These are phyloP conservation scores for Leptoclinus maculatus DNA, from an alignment of 2,797 vertebrate species.

Conservation along the genomic window DNA sequence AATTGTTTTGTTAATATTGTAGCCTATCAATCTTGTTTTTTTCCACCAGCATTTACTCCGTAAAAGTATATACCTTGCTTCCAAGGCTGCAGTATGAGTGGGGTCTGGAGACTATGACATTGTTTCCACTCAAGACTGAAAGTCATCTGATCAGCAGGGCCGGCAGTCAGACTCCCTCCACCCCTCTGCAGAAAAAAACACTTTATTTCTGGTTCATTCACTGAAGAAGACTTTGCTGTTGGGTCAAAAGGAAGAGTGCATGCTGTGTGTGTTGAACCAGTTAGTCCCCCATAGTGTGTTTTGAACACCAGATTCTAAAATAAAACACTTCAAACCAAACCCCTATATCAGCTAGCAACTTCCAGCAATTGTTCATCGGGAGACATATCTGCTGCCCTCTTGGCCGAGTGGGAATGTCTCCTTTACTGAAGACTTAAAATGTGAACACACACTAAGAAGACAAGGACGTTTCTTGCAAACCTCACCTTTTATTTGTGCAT, in stretches of 20 bases:
- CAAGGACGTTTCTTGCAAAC: slow-evolving; percentile 8
- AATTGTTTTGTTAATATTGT: slow-evolving; percentile 11
- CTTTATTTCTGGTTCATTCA: slow-evolving; percentile 64
- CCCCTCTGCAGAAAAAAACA: slow-evolving; percentile 36
- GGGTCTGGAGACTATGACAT: slow-evolving; percentile 20
- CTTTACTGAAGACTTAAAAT: slow-evolving; percentile 52
- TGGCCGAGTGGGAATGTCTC: slow-evolving; percentile 66
- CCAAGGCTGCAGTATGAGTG: slow-evolving; percentile 7
- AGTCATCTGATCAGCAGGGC: slow-evolving; percentile 39
- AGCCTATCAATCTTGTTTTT: slow-evolving; percentile 8
- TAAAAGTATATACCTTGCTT: background rate
- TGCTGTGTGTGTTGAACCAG: slow-evolving; percentile 70
- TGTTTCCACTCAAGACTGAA: slow-evolving; percentile 43
- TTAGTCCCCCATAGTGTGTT: slow-evolving; percentile 72
- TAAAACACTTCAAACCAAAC: slow-evolving; percentile 77
- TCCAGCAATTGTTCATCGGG: slow-evolving; percentile 85
- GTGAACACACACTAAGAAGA: slow-evolving; percentile 38
- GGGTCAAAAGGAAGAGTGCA: slow-evolving; percentile 65
- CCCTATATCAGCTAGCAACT: slow-evolving; percentile 80
- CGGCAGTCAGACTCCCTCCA: slow-evolving; percentile 22
- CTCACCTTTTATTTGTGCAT: background rate
- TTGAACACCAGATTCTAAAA: slow-evolving; percentile 76
- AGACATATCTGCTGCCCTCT: slow-evolving; percentile 78
- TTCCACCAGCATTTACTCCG: background rate
- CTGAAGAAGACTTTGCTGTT: slow-evolving; percentile 57